Evolutionary conservation across 2,113 vertebrate genomes (phyloP).

Genomic region (Corapipo altera): DNA sequence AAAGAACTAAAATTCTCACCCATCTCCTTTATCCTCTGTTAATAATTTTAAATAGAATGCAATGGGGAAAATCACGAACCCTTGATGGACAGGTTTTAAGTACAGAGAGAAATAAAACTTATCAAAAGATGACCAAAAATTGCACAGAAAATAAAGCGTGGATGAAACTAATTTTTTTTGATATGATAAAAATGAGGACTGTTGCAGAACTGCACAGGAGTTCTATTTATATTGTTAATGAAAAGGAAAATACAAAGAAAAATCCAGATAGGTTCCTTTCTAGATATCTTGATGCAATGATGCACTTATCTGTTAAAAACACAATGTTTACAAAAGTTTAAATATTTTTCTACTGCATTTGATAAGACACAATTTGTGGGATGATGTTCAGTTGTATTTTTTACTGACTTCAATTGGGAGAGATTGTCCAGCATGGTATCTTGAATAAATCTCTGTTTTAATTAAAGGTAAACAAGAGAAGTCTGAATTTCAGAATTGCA

Average conservation of each 20-base stretch:
- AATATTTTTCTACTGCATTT: not conserved
- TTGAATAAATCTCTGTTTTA: not conserved
- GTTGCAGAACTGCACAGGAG: not conserved
- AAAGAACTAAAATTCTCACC: not conserved
- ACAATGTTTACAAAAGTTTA: not conserved
- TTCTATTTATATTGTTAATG: not conserved
- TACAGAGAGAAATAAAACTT: not conserved
- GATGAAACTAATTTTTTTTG: not conserved
- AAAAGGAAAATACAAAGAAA: not conserved
- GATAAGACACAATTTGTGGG: not conserved
- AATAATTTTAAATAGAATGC: not conserved
- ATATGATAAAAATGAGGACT: not conserved
- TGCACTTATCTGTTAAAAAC: not conserved
- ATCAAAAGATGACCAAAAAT: not conserved
- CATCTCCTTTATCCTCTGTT: not conserved
- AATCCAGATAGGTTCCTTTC: not conserved
- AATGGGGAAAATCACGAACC: not conserved
- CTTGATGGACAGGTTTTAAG: not conserved
- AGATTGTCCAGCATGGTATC: not conserved
- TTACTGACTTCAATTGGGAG: not conserved
- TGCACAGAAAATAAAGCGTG: not conserved
- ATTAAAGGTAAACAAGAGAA: not conserved
- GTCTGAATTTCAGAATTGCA: not conserved
- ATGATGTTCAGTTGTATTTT: not conserved
- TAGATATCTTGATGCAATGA: not conserved